Evolutionary conservation across 2,888 invertebrate species (phyloP).

Genomic region (Criorhina ranunculi): DNA sequence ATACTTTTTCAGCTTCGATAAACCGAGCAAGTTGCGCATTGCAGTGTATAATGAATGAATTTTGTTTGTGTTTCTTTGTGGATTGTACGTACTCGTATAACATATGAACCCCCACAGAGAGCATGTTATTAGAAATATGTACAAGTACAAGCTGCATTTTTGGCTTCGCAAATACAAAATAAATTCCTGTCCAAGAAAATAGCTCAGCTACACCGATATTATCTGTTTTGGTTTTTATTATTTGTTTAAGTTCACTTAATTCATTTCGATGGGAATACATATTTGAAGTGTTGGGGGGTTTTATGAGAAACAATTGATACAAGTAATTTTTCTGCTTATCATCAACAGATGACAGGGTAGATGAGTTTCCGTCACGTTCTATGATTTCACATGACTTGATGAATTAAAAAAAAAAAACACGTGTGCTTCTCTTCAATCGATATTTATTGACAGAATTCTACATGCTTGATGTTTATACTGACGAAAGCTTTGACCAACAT

Average conservation of each 20-base stretch:
- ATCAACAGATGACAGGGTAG: constrained; percentile 1
- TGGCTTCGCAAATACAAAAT: constrained; percentile 39
- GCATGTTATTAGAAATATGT: not conserved
- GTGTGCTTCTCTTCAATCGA: not conserved
- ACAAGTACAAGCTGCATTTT: constrained; percentile 16
- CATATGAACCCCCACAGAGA: constrained; percentile 56
- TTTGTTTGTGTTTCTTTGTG: constrained; percentile 16
- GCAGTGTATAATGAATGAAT: constrained; percentile 52
- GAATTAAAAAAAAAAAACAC: constrained; percentile 8
- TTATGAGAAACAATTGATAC: not conserved
- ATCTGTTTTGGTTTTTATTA: not conserved
- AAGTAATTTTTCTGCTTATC: not conserved
- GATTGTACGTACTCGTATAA: no score
- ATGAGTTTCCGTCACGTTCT: constrained; percentile 30
- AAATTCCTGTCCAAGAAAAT: constrained; percentile 58
- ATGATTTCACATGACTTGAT: constrained; percentile 30
- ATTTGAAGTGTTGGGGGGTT: not conserved
- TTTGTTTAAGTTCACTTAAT: not conserved
- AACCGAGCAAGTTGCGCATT: constrained; percentile 74
- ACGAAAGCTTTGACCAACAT: constrained; percentile 6
- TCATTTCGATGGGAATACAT: not conserved
- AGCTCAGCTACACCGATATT: constrained; percentile 28
- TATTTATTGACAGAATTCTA: constrained; percentile 30
- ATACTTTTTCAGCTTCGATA: constrained; percentile 80
- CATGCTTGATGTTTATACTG: constrained; percentile 32